Base-by-base conservation (phyloP, 2,888 invertebrate species). In the Blomia tropicalis region DNA sequence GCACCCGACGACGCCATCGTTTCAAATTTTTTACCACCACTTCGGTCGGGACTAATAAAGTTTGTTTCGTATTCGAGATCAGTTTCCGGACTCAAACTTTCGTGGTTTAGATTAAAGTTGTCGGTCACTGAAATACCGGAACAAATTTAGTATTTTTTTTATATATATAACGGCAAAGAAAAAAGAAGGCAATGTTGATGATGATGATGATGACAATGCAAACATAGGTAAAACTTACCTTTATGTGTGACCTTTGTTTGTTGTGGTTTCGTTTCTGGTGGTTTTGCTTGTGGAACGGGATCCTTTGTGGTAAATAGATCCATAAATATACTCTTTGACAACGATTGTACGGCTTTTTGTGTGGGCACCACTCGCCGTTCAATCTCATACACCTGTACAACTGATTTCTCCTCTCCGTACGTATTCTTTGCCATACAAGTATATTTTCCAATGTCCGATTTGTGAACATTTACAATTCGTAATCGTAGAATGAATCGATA, bases 391-490 rank as follows among this genome's bases (percentile, higher is more conserved):
- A 90, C 80, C 73, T 88, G 80, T 74, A 91, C 89, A 69, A 88
- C 87, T 70, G 89, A 89, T 76, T 90, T 89, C 11, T 89, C 90
- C 77, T 90, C 90, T 66, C 90, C 90, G 54, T 90, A 81, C 60
- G 88, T 88, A 77, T 90, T 90, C 77, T 90, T 91, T 70, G 88
- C 88, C 75, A 90, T 86, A 79, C 90, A 91, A 71, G 86, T 83
- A 76, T 58, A 62, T 23, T 32, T 62, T 7, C 56, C 62, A 17
- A 56, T 43, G 31, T 62, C 62, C 7, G 23, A 7, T 17, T 19
- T 30, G 19, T 44, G 41, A 19, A 62, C 27, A 43, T 56, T 30
- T 2, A 58, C 32, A 7, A 58, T 58, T 5, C 17, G 11, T 32
- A 54, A 59, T 23, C 43, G 54, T 53, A 27, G 54, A 36, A 59